Evolutionary conservation across 2,888 invertebrate species (phyloP).

Genomic region (Acanthosepion pharaonis): DNA sequence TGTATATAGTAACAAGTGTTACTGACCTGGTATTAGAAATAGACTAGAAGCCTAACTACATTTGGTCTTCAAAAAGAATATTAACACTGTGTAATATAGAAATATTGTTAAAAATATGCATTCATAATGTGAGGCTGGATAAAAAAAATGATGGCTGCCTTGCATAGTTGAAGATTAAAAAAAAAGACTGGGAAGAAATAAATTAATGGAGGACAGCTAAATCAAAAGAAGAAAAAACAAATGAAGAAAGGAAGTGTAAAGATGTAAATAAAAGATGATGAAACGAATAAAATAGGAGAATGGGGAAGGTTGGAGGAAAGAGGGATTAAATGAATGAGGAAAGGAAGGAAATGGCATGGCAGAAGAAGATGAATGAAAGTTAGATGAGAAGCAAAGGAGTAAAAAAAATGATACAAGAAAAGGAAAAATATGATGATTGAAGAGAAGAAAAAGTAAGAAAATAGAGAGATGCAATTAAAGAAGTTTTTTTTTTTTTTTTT

Average conservation of each 20-base stretch:
- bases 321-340: neutral
- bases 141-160: neutral
- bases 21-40: no score
- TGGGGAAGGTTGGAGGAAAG: neutral
- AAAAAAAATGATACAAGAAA: neutral
- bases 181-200: neutral
- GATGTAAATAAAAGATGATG: constrained; percentile 21
- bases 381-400: neutral
- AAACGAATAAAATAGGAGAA: neutral
- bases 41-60: no score
- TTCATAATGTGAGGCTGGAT: neutral
- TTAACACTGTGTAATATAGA: neutral
- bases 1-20: no score
- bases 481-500: neutral
- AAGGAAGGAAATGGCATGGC: neutral
- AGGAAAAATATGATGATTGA: neutral
- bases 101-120: neutral
- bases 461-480: neutral
- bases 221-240: neutral
- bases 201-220: constrained; percentile 15
- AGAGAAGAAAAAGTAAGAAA: neutral
- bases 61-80: no score
- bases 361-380: neutral
- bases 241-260: neutral
- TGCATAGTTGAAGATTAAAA: neutral